Percentiles rank a stretch among this genome's conserved stretches.
Conservation (phyloP, 2,797 vertebrate genomes). For the Spinus pinus region DNA sequence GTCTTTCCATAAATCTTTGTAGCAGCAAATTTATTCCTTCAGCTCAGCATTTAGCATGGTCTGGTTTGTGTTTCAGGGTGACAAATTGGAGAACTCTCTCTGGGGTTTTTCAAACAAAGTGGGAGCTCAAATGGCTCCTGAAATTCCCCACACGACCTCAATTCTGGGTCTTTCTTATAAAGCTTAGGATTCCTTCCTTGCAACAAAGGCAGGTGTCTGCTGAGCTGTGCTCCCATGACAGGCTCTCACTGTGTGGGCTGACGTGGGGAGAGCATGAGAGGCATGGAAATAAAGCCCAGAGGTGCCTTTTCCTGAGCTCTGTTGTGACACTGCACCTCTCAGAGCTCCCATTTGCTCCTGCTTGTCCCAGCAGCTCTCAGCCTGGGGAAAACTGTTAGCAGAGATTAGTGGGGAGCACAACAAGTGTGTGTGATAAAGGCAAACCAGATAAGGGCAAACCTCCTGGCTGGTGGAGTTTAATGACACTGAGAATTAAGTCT, state of each 20-base stretch:
- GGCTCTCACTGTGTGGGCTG: background rate
- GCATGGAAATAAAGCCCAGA: constrained; percentile 3
- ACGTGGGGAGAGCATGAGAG: background rate
- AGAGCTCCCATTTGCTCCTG: background rate
- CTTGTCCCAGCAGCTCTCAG: background rate
- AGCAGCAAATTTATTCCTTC: background rate
- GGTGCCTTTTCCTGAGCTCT: background rate
- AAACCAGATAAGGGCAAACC: background rate
- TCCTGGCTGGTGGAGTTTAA: background rate
- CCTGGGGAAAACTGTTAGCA: background rate
- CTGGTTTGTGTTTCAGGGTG: constrained; percentile 36
- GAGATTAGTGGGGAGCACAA: background rate
- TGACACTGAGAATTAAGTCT: constrained; percentile 23
- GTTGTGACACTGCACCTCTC: background rate
- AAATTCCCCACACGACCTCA: background rate
- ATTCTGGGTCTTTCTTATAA: background rate
- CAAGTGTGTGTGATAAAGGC: background rate
- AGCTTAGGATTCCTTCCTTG: background rate
- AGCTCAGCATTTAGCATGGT: background rate
- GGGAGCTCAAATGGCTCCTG: background rate
- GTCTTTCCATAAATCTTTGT: background rate
- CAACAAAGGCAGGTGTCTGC: background rate
- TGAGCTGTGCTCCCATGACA: background rate
- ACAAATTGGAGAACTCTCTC: background rate
- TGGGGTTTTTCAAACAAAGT: background rate